Base-by-base conservation (phyloP, 1,140 invertebrate species). In the Luehdorfia chinensis region DNA sequence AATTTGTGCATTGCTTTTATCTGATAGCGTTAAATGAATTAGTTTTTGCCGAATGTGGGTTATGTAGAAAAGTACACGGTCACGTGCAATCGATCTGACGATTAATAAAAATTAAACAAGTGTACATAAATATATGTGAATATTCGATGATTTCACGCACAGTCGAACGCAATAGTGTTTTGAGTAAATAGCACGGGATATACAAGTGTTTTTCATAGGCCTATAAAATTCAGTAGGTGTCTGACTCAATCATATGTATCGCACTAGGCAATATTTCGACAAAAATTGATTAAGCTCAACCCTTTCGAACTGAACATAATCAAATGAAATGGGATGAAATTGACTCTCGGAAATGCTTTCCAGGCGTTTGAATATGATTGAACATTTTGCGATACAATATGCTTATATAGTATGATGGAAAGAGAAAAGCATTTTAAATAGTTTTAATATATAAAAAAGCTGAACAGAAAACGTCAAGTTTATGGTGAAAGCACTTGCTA, bases 281-380 rank as follows among this genome's bases (percentile, higher is more conserved):
- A 52, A 66, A 73, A 67, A 64, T 64, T 62, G 64, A 74, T 74
- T 72, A 74, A 58, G 43, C 50, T 49, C 47, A 50, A 55, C 62
- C 65, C 70, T 59, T 67, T 67, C 59, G 41, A 54, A 44, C 54
- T 54, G 56, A 51, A 50, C 60, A 52, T 73, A 75, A 75, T 75
- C 58, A 66, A 71, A 75, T 71, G 58, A 67, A 33, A 59, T 39
- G 19, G 47, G 47, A 48, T 49, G 50, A 73, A 72, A 70, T 75
- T 67, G 66, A 68, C 66, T 71, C 63, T 54, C 55, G 47, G 51
- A 59, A 58, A 62, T 64, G 59, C 58, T 66, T 59, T 51, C 46
- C 55, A 27, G 18, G 30, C 46, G 36, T 54, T 66, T 59, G 56
- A 25, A 43, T 30, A 43, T 52, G 21, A 47, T 55, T 56, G 45